Evolutionary conservation across 1,140 invertebrate genomes (phyloP).

Genomic region (Pseudomyrmex gracilis): DNA sequence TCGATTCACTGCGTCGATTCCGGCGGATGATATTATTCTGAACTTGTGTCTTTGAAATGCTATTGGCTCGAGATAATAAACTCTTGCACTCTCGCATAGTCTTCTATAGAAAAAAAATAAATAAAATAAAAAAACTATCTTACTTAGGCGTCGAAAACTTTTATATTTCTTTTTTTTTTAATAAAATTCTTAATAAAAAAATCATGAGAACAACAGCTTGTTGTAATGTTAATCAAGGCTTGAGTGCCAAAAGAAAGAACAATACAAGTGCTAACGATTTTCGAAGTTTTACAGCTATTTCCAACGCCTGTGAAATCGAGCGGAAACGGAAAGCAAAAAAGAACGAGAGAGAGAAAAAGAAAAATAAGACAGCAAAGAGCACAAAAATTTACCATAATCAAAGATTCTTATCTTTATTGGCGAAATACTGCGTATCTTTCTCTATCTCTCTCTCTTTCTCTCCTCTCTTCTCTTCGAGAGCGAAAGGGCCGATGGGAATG

Average conservation of each 20-base stretch:
- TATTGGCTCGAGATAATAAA: constrained; percentile 24
- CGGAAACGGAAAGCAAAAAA: constrained; percentile 26
- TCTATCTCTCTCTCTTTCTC: too few species aligned
- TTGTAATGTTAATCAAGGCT: not conserved
- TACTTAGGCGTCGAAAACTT: too few species aligned
- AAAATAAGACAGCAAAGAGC: constrained; percentile 20
- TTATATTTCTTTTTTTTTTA: too few species aligned
- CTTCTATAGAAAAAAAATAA: too few species aligned
- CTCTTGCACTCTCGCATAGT: too few species aligned
- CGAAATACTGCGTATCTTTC: constrained; percentile 74
- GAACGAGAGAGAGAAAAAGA: not conserved
- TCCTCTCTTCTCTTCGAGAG: constrained; percentile 51
- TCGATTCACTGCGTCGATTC: constrained; percentile 57
- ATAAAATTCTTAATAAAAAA: too few species aligned
- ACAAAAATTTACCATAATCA: constrained; percentile 67
- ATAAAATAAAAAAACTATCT: too few species aligned
- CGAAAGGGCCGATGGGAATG: constrained; percentile 71
- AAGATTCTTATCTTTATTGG: constrained; percentile 81
- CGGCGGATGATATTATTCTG: constrained; percentile 5
- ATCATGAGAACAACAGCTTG: not conserved
- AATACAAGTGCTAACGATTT: not conserved
- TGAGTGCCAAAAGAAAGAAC: not conserved
- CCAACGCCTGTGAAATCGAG: constrained; percentile 45
- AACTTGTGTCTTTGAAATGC: not conserved
- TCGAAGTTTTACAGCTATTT: constrained; percentile 16